Conservation (phyloP, 1,140 invertebrate species). For the Drosophila prosaltans region DNA sequence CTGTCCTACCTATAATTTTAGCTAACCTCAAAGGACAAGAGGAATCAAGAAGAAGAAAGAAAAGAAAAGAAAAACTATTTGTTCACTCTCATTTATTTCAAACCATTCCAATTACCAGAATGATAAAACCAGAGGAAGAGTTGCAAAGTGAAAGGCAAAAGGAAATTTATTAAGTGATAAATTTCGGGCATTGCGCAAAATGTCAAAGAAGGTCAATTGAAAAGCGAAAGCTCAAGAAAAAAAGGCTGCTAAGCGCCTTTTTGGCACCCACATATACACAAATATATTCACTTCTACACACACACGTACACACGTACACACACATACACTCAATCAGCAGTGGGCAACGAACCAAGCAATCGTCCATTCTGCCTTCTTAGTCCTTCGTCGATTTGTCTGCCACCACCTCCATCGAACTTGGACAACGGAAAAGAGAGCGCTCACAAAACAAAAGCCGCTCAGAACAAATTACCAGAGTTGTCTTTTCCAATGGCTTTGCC, state of each 20-base stretch:
- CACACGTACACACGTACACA: background rate
- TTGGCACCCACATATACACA: constrained; percentile 45
- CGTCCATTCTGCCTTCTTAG: constrained; percentile 47
- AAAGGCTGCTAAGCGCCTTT: constrained; percentile 64
- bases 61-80: constrained; percentile 16
- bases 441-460: constrained; percentile 78
- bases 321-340: constrained; percentile 52
- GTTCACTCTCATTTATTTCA: constrained; percentile 7
- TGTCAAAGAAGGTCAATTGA: constrained; percentile 78
- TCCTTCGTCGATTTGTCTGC: constrained; percentile 24
- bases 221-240: constrained; percentile 73
- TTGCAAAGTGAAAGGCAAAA: constrained; percentile 6
- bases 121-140: constrained; percentile 7
- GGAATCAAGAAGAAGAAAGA: background rate
- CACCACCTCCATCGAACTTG: constrained; percentile 25
- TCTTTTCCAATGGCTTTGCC: constrained; percentile 71
- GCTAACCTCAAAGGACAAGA: constrained; percentile 33
- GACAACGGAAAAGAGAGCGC: constrained; percentile 52
- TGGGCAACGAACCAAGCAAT: constrained; percentile 41
- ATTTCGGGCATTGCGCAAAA: constrained; percentile 69
- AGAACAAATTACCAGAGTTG: constrained; percentile 79
- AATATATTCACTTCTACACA: constrained; percentile 20
- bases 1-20: constrained; percentile 53
- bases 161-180: constrained; percentile 80
- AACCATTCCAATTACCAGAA: constrained; percentile 16